Base-by-base conservation (phyloP, 2,113 vertebrate species). In the Gracilinanus agilis region DNA sequence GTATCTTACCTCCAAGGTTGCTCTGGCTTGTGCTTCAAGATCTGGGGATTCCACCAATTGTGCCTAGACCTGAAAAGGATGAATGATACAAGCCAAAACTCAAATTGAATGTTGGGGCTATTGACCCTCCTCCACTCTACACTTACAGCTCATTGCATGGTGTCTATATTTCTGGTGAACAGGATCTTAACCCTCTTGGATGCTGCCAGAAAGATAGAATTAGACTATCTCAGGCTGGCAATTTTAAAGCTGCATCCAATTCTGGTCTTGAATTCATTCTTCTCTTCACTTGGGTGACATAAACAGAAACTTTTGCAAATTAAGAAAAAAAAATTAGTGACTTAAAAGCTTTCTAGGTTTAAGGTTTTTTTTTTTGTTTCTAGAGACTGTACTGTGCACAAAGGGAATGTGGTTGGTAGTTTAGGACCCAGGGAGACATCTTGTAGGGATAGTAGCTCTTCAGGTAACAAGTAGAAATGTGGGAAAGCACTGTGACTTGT, bases 261-360 rank as follows among this genome's bases (percentile, higher is more conserved):
- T 40, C 19, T 83, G 67, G 67, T 40, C 34, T 75, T 95, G 9
- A 40, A 58, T 34, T 90, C 54, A 92, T 44, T 54, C 49, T 95
- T 27, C 67, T 16, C 2, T 93, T 95, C 67, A 88, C 92, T 90
- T 93, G 49, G 54, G 53, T 83, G 29, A 6, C 34, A 24, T 89
- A 34, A 91, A 55, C 10, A 40, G 12, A 93, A 61, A 12, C 10
- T 90, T 49, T 67, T 90, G 61, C 89, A 75, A 49, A 40, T 25
- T 61, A 58, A 89, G 91, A 34, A 93, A 93, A 93, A 2, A 94
- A 95, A 96, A 95, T 58, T 16, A 58, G 58, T 54, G 40, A 93
- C 2, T 91, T 44, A 92, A 92, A 89, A 53, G 54, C 16, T 55
- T 88, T 49, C 1, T 27, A 24, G 55, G 10, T 88, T 96, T 40